Conservation (phyloP, 2,113 vertebrate genomes). For the Ariopsis seemanni region DNA sequence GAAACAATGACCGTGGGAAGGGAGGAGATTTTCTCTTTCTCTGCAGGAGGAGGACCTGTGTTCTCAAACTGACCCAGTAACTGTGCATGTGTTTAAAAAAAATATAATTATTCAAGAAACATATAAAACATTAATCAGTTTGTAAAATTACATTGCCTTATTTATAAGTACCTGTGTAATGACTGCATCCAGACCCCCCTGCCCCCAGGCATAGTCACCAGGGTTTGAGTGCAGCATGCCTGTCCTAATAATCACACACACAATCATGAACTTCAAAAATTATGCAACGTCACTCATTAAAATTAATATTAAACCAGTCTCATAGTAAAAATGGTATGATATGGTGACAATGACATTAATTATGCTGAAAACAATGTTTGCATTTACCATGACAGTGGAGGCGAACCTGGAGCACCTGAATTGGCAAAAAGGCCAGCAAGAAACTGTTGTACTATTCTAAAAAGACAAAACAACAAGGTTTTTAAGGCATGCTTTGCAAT, state of each 20-base stretch:
- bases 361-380: not conserved
- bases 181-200: conserved; percentile 93
- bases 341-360: not conserved
- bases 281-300: not conserved
- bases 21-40: conserved; percentile 91
- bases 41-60: conserved; percentile 93
- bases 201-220: conserved; percentile 96
- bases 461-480: not conserved
- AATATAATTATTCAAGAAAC: not conserved
- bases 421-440: conserved; percentile 93
- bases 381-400: conserved; percentile 88
- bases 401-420: conserved; percentile 84
- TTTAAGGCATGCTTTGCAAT: not conserved
- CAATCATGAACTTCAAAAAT: not conserved
- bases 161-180: conserved; percentile 86
- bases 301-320: not conserved
- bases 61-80: conserved; percentile 95
- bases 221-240: conserved; percentile 97
- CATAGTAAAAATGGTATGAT: not conserved
- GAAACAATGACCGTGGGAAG: conserved; percentile 90
- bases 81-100: conserved; percentile 61
- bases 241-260: conserved; percentile 73
- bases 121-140: not conserved
- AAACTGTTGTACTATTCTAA: conserved; percentile 94
- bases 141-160: not conserved